Conservation (phyloP, 2,888 invertebrate genomes). For the Clanis bilineata region DNA sequence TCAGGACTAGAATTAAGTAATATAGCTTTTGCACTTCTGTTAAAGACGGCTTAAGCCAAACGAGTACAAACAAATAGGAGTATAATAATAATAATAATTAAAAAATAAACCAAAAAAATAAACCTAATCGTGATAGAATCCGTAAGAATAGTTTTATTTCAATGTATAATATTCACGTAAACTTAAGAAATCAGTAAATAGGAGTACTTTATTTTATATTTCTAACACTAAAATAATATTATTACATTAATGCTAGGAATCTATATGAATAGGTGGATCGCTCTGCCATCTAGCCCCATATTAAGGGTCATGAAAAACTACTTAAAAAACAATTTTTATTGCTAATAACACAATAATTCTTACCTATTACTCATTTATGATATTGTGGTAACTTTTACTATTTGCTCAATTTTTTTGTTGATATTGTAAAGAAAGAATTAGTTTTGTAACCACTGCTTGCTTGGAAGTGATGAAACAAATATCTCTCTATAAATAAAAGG, state of each 20-base stretch:
- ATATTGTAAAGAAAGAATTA: background rate
- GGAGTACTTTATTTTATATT: no score
- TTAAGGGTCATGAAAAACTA: background rate
- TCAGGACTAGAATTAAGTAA: no score
- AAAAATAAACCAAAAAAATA: no score
- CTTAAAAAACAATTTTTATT: constrained; percentile 26
- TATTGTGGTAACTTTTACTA: background rate
- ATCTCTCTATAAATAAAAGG: background rate
- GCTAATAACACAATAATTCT: constrained; percentile 33
- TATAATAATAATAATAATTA: no score
- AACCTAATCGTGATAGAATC: no score
- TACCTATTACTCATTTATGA: constrained; percentile 28
- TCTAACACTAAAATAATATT: background rate
- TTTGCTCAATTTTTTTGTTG: background rate
- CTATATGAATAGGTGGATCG: background rate
- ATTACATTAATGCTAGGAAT: background rate
- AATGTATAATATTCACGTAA: no score
- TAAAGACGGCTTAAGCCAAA: no score
- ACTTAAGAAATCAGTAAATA: no score
- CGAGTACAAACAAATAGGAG: no score
- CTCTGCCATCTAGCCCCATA: background rate
- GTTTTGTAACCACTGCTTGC: background rate
- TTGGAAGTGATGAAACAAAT: no score
- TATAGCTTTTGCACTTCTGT: no score
- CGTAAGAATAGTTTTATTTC: no score